These are phyloP conservation scores for Streptopelia turtur DNA, from an alignment of 2,797 vertebrate species.

Conservation along the genomic window DNA sequence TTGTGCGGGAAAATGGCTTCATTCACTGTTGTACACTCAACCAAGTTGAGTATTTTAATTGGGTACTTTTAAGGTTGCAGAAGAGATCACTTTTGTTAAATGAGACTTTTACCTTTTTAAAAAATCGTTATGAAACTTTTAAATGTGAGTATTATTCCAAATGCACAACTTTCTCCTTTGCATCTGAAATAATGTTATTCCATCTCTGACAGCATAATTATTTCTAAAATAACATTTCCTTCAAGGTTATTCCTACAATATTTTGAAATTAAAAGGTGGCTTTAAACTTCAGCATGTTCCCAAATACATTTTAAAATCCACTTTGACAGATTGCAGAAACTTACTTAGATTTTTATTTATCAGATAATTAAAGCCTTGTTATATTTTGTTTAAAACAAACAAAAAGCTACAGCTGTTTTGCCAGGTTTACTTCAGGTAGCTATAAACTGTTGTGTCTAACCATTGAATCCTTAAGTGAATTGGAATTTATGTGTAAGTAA, in stretches of 20 bases:
- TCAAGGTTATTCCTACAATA: neutral
- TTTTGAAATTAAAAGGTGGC: neutral
- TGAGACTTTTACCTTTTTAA: neutral
- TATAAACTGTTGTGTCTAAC: neutral
- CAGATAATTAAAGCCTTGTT: neutral
- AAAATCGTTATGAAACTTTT: neutral
- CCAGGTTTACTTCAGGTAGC: slow-evolving; percentile 8
- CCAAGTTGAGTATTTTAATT: neutral
- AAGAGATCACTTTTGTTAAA: neutral
- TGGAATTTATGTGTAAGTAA: neutral
- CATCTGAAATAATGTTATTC: neutral
- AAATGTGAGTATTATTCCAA: neutral
- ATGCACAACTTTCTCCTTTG: neutral
- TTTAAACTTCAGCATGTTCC: slow-evolving; percentile 7
- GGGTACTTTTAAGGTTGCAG: neutral
- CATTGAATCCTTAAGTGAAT: neutral
- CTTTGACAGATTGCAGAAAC: neutral
- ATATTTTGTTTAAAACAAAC: neutral
- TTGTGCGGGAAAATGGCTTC: neutral
- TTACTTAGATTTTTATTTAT: neutral
- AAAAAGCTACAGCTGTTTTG: neutral
- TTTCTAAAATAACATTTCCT: neutral
- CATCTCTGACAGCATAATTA: neutral
- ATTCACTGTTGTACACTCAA: neutral
- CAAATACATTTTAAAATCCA: neutral